A percentile compares a stretch with the other conserved stretches of the same genome.
Evolutionary conservation across 92 coral and sea anemone species (phyloP).

Genomic region (Actinernus sp.): DNA sequence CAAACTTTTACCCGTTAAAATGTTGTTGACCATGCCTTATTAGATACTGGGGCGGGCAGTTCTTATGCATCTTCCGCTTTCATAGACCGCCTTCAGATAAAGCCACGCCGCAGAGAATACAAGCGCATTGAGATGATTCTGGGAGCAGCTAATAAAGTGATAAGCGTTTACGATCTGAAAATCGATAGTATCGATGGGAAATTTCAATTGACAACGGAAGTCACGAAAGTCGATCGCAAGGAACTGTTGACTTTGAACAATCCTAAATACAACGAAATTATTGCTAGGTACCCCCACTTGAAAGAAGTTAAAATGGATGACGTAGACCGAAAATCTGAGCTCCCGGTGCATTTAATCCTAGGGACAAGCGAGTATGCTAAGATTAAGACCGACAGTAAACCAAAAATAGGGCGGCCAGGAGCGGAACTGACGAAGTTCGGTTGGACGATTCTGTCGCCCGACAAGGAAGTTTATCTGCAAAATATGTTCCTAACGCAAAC

Average conservation of each 20-base stretch:
- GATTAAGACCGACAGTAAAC: not conserved
- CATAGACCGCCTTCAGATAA: conserved; percentile 15
- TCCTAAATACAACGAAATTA: conserved; percentile 27
- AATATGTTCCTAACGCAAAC: not conserved
- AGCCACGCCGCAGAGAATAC: conserved; percentile 44
- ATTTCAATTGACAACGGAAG: conserved; percentile 42
- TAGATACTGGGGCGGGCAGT: too few relatives aligned
- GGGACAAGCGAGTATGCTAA: not conserved
- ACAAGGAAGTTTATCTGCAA: not conserved
- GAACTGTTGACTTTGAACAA: conserved; percentile 15
- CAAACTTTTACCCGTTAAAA: too few relatives aligned
- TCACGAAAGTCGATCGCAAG: conserved; percentile 49
- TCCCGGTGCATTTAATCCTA: conserved; percentile 58
- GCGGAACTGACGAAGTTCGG: conserved; percentile 2
- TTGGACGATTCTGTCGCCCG: not conserved
- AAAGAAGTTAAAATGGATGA: conserved; percentile 62
- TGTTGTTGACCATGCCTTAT: too few relatives aligned
- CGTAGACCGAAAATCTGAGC: conserved; percentile 47
- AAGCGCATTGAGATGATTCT: conserved; percentile 72
- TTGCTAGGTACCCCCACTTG: conserved; percentile 27
- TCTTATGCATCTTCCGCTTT: conserved; percentile 66
- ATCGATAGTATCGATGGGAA: conserved; percentile 46
- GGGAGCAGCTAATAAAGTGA: conserved; percentile 43
- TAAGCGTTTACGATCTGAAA: conserved; percentile 31
- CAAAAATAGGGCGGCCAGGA: not conserved